A percentile compares a stretch with the other conserved stretches of the same genome.
Evolutionary conservation across 2,797 vertebrate genomes (phyloP).

Genomic region (Argentina silus): DNA sequence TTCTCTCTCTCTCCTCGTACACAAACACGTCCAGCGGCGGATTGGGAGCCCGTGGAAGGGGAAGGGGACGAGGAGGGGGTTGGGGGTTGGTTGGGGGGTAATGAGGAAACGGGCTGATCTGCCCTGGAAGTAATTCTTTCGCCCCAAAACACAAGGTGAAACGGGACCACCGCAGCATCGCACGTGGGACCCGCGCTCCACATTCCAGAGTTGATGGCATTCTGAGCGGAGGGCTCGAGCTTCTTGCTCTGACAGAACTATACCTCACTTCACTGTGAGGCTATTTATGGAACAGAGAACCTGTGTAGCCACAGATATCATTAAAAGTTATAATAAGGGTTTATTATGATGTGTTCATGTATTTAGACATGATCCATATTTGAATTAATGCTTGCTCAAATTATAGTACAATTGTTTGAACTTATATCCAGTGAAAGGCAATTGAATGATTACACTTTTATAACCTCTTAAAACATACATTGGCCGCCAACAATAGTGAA

Average conservation of each 20-base stretch:
- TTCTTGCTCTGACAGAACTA: not conserved
- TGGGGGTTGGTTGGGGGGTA: slow-evolving; percentile 54
- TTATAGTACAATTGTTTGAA: no score
- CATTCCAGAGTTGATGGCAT: slow-evolving; percentile 19
- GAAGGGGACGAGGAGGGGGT: slow-evolving; percentile 41
- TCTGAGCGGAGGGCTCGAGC: not conserved
- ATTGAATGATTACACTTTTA: not conserved
- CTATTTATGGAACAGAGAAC: not conserved
- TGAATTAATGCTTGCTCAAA: no score
- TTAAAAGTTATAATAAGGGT: not conserved
- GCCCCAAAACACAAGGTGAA: slow-evolving; percentile 66
- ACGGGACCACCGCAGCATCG: slow-evolving; percentile 51
- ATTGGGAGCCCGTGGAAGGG: slow-evolving; percentile 36
- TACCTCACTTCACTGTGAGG: not conserved
- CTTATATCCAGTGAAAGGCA: not conserved
- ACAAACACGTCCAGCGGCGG: slow-evolving; percentile 68
- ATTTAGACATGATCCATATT: no score
- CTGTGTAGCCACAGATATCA: not conserved
- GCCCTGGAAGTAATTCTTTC: slow-evolving; percentile 84
- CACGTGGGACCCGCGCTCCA: slow-evolving; percentile 59
- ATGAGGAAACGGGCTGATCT: slow-evolving; percentile 79
- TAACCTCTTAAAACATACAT: not conserved
- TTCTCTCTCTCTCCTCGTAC: slow-evolving; percentile 30
- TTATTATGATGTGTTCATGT: not conserved
- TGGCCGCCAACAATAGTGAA: not conserved